Base-by-base conservation (phyloP, 2,113 vertebrate genomes). In the Pseudopodoces humilis region DNA sequence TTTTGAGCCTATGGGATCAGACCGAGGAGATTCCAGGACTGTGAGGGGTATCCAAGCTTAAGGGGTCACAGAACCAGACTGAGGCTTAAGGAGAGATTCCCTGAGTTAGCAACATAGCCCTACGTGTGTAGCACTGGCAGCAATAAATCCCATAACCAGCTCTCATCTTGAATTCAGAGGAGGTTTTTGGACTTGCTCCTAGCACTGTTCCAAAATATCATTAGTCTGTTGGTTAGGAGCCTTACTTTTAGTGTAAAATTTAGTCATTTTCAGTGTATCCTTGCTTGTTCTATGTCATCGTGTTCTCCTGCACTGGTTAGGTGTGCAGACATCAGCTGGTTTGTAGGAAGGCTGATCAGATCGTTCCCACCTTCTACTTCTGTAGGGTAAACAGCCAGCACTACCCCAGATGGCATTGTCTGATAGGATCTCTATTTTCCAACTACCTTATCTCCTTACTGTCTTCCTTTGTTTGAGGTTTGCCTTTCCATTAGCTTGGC, bases 361-460 rank as follows among this genome's bases (percentile, higher is more conserved):
- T 83, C 46, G 6, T 65, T 60, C 67, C 55, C 41, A 58, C 37
- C 63, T 78, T 62, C n/a, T 79, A 0, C 86, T 86, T 86, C 58
- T 0, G 0, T 31, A 47, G 53, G 23, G 8, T 52, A 27, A 65
- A 83, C 43, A 49, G 78, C 35, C 53, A 39, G 6, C 4, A 1
- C 46, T 69, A 6, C 33, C 37, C 58, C 49, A 23, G 13, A 21
- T 68, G 71, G 50, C 59, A 49, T 52, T 53, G 60, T n/a, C 35
- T 11, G 30, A 16, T 47, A 37, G 24, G 11, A 21, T 90, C 44
- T 83, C 52, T 2, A 0, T 83, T 88, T 56, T 55, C 62, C 50
- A 72, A 22, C 55, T 86, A 31, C 44, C 24, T 64, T 56, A 80
- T 49, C 37, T 58, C 28, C 75, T 62, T 13, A 4, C 27, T 64